Conservation (phyloP, 2,888 invertebrate genomes). For the Sialis fuliginosa region DNA sequence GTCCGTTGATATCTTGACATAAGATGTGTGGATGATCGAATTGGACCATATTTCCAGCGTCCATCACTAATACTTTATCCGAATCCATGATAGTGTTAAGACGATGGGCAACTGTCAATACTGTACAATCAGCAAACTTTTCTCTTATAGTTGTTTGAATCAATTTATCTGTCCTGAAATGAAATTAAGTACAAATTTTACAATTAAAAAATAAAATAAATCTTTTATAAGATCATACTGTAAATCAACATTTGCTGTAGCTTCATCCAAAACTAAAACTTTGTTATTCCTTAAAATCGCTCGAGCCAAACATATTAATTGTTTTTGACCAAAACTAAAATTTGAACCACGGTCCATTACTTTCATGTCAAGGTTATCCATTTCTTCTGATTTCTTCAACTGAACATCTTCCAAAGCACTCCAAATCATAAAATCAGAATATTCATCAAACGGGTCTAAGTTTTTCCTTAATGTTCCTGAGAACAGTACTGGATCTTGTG, state of each 20-base stretch:
- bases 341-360: slow-evolving; percentile 58
- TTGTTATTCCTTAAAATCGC: slow-evolving; percentile 57
- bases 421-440: slow-evolving; percentile 32
- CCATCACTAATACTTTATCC: slow-evolving; percentile 46
- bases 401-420: slow-evolving; percentile 32
- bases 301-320: slow-evolving; percentile 61
- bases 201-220: too few species aligned
- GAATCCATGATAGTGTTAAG: slow-evolving; percentile 76
- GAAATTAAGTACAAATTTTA: slow-evolving; percentile 1
- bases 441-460: slow-evolving; percentile 40
- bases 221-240: slow-evolving; percentile 17
- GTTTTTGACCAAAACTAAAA: slow-evolving; percentile 66
- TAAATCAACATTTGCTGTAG: slow-evolving; percentile 37
- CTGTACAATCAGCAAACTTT: slow-evolving; percentile 59
- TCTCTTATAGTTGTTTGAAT: slow-evolving; percentile 58
- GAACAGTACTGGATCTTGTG: slow-evolving; percentile 41
- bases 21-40: slow-evolving; percentile 31
- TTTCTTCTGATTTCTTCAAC: slow-evolving; percentile 27
- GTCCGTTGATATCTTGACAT: slow-evolving; percentile 18
- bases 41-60: slow-evolving; percentile 31
- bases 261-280: slow-evolving; percentile 47
- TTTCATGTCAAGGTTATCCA: slow-evolving; percentile 43
- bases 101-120: slow-evolving; percentile 67
- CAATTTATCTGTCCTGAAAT: slow-evolving; percentile 48
- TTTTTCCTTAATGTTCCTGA: slow-evolving; percentile 45